Percentiles rank a stretch among this genome's conserved stretches.
These are phyloP conservation scores for Tridacna crocea DNA, from an alignment of 2,888 invertebrate genomes.

Conservation along the genomic window DNA sequence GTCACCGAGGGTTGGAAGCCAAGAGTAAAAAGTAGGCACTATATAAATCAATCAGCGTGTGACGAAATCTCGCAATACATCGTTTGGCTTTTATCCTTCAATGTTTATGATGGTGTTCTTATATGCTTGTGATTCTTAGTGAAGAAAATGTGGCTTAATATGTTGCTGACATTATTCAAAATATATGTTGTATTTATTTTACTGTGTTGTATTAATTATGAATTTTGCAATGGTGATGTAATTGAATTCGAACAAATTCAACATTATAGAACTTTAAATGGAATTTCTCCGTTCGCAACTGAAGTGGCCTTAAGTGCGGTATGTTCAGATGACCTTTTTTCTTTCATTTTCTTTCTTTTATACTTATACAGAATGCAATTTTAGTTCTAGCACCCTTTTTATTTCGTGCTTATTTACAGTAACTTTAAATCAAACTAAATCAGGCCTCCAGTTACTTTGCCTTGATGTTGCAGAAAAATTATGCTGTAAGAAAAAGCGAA, in stretches of 20 bases:
- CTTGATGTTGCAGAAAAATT: too few relatives aligned
- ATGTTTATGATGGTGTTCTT: too few relatives aligned
- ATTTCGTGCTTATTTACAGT: background rate
- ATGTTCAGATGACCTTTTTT: background rate
- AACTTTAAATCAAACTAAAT: too few relatives aligned
- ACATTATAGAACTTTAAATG: background rate
- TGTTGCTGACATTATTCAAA: background rate
- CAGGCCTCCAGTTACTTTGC: too few relatives aligned
- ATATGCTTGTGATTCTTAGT: too few relatives aligned
- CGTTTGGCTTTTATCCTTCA: too few relatives aligned
- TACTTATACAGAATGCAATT: background rate
- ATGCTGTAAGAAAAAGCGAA: too few relatives aligned
- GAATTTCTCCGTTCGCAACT: background rate
- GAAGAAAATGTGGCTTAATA: too few relatives aligned
- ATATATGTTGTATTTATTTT: background rate
- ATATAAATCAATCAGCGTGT: too few relatives aligned
- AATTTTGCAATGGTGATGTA: background rate
- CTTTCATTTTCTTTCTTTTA: background rate
- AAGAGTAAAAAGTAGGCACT: too few relatives aligned
- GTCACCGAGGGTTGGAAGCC: too few relatives aligned
- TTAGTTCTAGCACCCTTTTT: background rate
- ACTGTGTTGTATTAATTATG: background rate
- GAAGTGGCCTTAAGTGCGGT: background rate
- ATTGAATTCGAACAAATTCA: conserved; percentile 16
- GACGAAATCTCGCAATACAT: too few relatives aligned